Base-by-base conservation (phyloP, 1,140 invertebrate genomes). In the Propsilocerus akamusi region DNA sequence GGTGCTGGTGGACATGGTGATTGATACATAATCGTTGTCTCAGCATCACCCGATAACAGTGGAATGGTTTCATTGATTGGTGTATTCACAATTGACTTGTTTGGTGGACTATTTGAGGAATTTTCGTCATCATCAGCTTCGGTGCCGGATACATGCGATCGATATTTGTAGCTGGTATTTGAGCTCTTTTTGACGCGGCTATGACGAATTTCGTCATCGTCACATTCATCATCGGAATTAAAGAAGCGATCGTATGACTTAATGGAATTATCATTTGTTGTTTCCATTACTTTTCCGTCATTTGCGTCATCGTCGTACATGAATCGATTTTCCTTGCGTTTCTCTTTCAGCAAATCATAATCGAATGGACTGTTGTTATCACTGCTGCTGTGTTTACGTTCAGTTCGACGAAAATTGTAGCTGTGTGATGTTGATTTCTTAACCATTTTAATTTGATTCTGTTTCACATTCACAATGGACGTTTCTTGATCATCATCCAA, bases 61-160 rank as follows among this genome's bases (percentile, higher is more conserved):
- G 51, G 51, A 46, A 52, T 26, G n/a, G 10, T 14, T 25, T 52
- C 51, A 26, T 51, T 51, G 5, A 51, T 41, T 51, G 51, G 51
- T 20, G 51, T 49, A 24, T 26, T 49, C 47, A 48, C 32, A 26
- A 49, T 26, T 41, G 51, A 52, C 25, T 52, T 52, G 10, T 14
- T 25, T 46, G 32, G 32, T 24, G 51, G 51, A 52, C 51, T 52
- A 52, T 47, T 25, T 25, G 51, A 41, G 10, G 51, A 52, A 49
- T 49, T 25, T 52, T 52, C 51, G 25, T 52, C 51, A 41, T 41
- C 34, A 41, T 41, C 34, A 41, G 34, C 34, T 20, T 41, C 34
- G 5, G 34, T 41, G 14, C 34, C 34, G 10, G 12, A 17, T 6
- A 41, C 34, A 41, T 41, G 34, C 22, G 34, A 17, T 41, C 34